Conservation (phyloP, 2,888 invertebrate genomes). For the Tetropium fuscum region DNA sequence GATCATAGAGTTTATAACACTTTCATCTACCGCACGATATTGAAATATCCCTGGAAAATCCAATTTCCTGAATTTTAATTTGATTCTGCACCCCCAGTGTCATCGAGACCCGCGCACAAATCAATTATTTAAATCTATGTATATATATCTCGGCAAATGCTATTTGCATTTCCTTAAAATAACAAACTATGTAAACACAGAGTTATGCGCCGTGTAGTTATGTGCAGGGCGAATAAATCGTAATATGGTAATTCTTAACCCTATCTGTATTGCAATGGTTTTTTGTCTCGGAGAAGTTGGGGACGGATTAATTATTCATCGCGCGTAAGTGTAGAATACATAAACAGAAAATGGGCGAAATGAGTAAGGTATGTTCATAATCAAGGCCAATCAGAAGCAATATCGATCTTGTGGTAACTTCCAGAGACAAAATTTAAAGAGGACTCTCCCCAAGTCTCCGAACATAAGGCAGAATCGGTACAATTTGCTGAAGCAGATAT, state of each 20-base stretch:
- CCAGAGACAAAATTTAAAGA: background rate
- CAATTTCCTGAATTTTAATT: slow-evolving; percentile 49
- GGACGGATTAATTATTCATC: background rate
- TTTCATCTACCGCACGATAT: slow-evolving; percentile 28
- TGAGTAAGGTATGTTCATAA: slow-evolving; percentile 41
- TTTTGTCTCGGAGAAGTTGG: too few relatives aligned
- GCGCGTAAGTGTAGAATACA: background rate
- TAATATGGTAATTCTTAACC: slow-evolving; percentile 14
- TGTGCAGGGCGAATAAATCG: slow-evolving; percentile 2
- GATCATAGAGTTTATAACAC: slow-evolving; percentile 26
- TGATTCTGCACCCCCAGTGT: slow-evolving; percentile 35
- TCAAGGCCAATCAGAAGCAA: slow-evolving; percentile 39
- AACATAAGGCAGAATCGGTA: background rate
- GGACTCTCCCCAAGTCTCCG: slow-evolving; percentile 11
- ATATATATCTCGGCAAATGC: slow-evolving; percentile 41
- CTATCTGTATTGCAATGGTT: background rate
- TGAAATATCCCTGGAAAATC: slow-evolving; percentile 35
- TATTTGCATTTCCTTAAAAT: slow-evolving; percentile 45
- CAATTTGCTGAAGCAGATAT: too few relatives aligned
- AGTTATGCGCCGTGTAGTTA: background rate
- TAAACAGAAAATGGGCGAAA: background rate
- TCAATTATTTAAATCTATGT: slow-evolving; percentile 51
- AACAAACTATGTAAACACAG: slow-evolving; percentile 42
- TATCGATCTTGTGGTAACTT: slow-evolving; percentile 8
- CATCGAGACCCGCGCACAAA: slow-evolving; percentile 41